These are phyloP conservation scores for Tetrax tetrax DNA, from an alignment of 2,113 vertebrate species.

Conservation along the genomic window DNA sequence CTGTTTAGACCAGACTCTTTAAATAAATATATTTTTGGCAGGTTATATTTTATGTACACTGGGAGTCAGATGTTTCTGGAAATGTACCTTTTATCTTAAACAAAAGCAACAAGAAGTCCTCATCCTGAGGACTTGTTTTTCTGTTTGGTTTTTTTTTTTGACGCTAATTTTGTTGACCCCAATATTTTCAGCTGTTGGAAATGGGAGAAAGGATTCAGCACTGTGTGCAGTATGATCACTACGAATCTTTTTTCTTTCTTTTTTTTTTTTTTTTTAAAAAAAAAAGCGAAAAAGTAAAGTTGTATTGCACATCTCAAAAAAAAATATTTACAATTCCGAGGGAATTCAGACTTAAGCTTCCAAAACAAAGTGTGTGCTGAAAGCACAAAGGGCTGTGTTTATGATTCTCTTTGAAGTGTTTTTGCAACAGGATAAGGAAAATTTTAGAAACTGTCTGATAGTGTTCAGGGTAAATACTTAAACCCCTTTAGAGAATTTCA, in stretches of 20 bases:
- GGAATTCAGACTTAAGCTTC: conserved; percentile 77
- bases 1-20: conserved; percentile 24
- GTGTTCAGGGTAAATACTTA: conserved; percentile 98
- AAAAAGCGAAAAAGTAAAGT: background rate
- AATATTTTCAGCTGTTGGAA: conserved; percentile 24
- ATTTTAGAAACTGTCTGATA: conserved; percentile 93
- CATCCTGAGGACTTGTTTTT: background rate
- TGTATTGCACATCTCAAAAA: conserved; percentile 44
- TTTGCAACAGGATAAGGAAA: conserved; percentile 97
- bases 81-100: background rate
- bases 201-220: background rate
- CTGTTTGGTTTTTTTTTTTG: background rate
- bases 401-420: conserved; percentile 98
- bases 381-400: conserved; percentile 85
- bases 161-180: conserved; percentile 27
- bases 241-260: background rate
- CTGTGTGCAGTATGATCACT: background rate
- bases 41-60: background rate
- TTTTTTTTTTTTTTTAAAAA: background rate
- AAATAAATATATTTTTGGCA: conserved; percentile 16
- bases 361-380: conserved; percentile 74
- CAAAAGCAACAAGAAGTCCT: background rate
- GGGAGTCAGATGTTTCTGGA: background rate
- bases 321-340: conserved; percentile 75
- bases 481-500: conserved; percentile 99